Evolutionary conservation across 2,113 vertebrate genomes (phyloP), one percentile per base, ranked within the genome.

Genomic region (Rhinoptilus africanus): DNA sequence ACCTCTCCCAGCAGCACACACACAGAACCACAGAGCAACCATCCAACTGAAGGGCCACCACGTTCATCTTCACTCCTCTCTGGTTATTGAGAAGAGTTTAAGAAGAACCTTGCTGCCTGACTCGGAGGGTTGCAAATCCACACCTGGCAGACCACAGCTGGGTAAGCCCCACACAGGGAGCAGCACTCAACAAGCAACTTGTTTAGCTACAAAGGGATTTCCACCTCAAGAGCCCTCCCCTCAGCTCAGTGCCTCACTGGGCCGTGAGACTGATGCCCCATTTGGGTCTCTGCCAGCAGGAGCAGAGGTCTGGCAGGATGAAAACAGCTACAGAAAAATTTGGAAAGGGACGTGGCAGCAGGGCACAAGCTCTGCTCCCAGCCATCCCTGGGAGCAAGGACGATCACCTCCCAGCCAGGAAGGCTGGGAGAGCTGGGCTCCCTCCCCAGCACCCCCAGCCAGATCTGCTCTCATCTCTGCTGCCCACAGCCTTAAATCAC

Each of bases 161-260:
- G 41, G 2, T 10, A 37, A n/a, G 13, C 11, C 16, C 56, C 41
- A 85, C 15, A 10, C 30, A 53, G 56, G 1, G 6, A 19, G 4
- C 5, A 19, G 4, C 5, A 1, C 51, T 80, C 39, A 57, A 35
- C 27, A 75, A 56, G 41, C 47, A 53, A 10, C 8, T 56, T 1
- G 2, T 34, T 54, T 10, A 30, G 32, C 48, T 64, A 3, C 2
- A 2, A 84, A 67, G 30, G 24, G 30, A 69, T 39, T 91, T 83
- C 59, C 34, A 89, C 26, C n/a, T 48, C 0, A 0, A 53, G 19
- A 59, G 16, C 10, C 28, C 39, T 73, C n/a, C n/a, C 20, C 13
- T 12, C 23, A 74, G 41, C 34, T 73, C 21, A 23, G 50, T 3
- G 8, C 62, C n/a, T 45, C 80, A 54, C 5, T 3, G 11, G 27